Evolutionary conservation across 2,113 vertebrate species (phyloP), one percentile per base, ranked within the genome.

Genomic region (Actenoides lindsayi): DNA sequence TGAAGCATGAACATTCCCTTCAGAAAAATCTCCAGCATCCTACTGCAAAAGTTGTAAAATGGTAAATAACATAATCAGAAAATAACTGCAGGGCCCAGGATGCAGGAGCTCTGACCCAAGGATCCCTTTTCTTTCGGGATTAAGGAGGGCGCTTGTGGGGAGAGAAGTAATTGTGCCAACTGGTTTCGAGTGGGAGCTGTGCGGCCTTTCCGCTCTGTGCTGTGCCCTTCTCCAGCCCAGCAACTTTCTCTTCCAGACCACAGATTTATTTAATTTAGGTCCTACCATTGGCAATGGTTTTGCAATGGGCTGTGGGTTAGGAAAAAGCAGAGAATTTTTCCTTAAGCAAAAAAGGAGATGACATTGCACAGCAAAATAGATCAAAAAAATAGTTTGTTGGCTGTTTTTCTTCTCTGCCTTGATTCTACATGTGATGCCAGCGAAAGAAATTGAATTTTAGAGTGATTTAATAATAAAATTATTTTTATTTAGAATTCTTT

Each of bases 311-410:
- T 94, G 68, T n/a, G 96, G 86, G 44, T 82, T 92, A 94, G 87
- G 94, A 93, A 96, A 96, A 95, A 94, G 19, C 35, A 44, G 83
- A 79, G 37, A 79, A 33, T 73, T 91, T 94, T 96, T 92, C 92
- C 94, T 90, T 87, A 79, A 94, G 69, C n/a, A 90, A 59, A 84
- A 85, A 90, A 87, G 28, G 39, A 82, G 89, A 63, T 8, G 25
- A 44, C 57, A 57, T 35, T 41, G 74, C 57, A 83, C 4, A 16
- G 62, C 28, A 85, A 94, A 94, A 82, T 6, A 65, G 53, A 68
- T 25, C 6, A 60, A 75, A 80, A 80, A 92, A 71, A 33, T 7
- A 83, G 21, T 50, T 80, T 37, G 13, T 74, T 89, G 95, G 93
- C 24, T 42, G 44, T 41, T 82, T 33, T 88, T 50, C 25, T 15